These are phyloP conservation scores for Pteropus rufus DNA, from an alignment of 2,797 vertebrate species.

Conservation along the genomic window DNA sequence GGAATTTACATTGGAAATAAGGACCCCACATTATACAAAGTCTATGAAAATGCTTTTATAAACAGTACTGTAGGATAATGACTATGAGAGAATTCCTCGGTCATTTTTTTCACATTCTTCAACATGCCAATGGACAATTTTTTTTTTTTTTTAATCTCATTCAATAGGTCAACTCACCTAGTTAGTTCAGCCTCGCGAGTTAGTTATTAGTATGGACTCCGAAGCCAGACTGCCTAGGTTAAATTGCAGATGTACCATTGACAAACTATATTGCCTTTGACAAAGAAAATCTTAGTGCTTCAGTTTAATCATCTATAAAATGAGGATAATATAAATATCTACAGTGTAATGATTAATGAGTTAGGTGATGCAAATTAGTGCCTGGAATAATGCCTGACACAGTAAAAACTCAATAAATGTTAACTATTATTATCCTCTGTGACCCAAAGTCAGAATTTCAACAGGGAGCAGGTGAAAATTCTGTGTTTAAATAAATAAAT, in stretches of 20 bases:
- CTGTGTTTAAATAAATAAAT: background rate
- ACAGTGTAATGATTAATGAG: background rate
- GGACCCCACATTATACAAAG: background rate
- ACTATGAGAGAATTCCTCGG: background rate
- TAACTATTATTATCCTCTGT: background rate
- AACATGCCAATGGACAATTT: background rate
- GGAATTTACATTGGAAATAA: background rate
- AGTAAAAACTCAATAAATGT: background rate
- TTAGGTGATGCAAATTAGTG: background rate
- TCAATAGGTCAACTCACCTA: background rate
- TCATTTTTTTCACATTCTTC: background rate
- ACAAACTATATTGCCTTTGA: background rate
- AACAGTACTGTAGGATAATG: background rate
- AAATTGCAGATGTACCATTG: background rate
- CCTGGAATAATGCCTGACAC: background rate
- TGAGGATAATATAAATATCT: background rate
- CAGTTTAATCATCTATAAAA: background rate
- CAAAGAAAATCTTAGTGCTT: background rate
- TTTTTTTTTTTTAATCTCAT: background rate
- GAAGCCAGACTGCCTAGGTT: background rate
- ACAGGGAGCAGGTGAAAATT: background rate
- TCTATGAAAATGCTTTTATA: background rate
- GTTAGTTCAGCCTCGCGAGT: background rate
- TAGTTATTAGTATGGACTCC: background rate
- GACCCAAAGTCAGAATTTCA: background rate